phyloP scores from a whole-genome alignment of 1,140 invertebrate species.

The Drosophila neocordata region DNA sequence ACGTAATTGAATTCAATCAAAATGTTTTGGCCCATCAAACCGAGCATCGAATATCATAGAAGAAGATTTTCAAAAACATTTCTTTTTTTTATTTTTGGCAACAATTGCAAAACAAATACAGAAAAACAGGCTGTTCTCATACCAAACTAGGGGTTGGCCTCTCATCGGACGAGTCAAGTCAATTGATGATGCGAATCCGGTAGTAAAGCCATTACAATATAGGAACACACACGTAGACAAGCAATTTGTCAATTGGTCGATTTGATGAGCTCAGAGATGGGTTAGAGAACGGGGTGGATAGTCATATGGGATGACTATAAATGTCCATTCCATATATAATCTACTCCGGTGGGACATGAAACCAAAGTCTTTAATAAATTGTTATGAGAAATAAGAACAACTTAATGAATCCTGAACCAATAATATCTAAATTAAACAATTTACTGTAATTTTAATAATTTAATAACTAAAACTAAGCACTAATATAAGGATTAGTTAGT shows the following conservation, averaged over 20 bases:
- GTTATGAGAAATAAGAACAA: too few species aligned
- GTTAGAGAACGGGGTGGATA: not conserved
- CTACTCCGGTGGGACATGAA: too few species aligned
- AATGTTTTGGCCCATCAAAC: slow-evolving; percentile 82
- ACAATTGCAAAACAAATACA: slow-evolving; percentile 17
- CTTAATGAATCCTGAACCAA: too few species aligned
- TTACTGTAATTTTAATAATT: too few species aligned
- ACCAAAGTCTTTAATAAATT: too few species aligned
- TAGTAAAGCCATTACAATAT: slow-evolving; percentile 18
- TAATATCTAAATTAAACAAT: too few species aligned
- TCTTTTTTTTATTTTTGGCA: slow-evolving; percentile 17
- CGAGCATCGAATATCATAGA: slow-evolving; percentile 22
- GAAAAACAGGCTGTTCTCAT: not conserved
- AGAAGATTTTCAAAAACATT: not conserved
- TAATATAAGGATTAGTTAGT: too few species aligned
- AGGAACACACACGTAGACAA: slow-evolving; percentile 72
- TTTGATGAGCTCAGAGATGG: slow-evolving; percentile 61
- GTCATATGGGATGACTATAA: not conserved
- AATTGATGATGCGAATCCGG: slow-evolving; percentile 16
- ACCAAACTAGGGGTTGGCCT: too few species aligned
- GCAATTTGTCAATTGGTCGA: slow-evolving; percentile 76
- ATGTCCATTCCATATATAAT: not conserved
- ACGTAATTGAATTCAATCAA: slow-evolving; percentile 82
- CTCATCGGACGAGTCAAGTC: slow-evolving; percentile 28
- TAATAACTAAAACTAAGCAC: too few species aligned